Percentiles rank a stretch among this genome's conserved stretches.
These are phyloP conservation scores for Chymomyza procnemis DNA, from an alignment of 2,888 invertebrate genomes.

Conservation along the genomic window DNA sequence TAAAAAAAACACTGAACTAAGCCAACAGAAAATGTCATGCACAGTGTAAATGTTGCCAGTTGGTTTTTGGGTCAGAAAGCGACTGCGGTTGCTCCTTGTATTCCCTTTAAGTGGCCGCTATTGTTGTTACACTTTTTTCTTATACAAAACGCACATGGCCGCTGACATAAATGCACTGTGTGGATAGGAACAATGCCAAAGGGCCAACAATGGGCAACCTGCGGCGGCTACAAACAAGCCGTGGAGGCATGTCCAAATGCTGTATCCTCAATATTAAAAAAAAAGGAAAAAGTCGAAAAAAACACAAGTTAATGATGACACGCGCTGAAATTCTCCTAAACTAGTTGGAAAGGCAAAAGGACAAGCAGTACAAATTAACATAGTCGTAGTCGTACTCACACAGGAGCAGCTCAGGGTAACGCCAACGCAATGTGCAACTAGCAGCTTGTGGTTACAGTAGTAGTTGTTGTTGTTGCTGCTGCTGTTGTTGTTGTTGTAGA, in stretches of 20 bases:
- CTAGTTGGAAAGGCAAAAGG: constrained; percentile 40
- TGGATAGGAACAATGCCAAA: constrained; percentile 17
- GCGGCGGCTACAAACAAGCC: constrained; percentile 3
- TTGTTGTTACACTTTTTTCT: constrained; percentile 36
- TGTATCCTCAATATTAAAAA: constrained; percentile 3
- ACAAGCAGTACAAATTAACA: constrained; percentile 68
- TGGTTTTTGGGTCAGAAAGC: constrained; percentile 59
- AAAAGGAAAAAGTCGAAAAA: constrained; percentile 30
- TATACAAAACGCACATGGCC: constrained; percentile 42
- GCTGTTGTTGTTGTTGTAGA: constrained; percentile 54
- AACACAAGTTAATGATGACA: constrained; percentile 70
- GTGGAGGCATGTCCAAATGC: constrained; percentile 9
- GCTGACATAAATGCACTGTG: constrained; percentile 42
- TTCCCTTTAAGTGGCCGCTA: constrained; percentile 56
- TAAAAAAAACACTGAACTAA: constrained; percentile 3
- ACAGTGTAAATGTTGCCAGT: neutral
- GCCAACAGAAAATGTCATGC: neutral
- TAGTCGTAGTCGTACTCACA: constrained; percentile 33
- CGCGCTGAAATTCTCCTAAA: constrained; percentile 56
- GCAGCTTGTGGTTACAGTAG: constrained; percentile 15
- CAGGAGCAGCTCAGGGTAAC: constrained; percentile 23
- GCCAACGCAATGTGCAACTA: constrained; percentile 52
- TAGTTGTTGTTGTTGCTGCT: constrained; percentile 57
- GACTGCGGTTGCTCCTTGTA: constrained; percentile 42
- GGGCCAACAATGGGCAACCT: constrained; percentile 27